Base-by-base conservation (phyloP, 2,113 vertebrate species). In the Zeus faber region DNA sequence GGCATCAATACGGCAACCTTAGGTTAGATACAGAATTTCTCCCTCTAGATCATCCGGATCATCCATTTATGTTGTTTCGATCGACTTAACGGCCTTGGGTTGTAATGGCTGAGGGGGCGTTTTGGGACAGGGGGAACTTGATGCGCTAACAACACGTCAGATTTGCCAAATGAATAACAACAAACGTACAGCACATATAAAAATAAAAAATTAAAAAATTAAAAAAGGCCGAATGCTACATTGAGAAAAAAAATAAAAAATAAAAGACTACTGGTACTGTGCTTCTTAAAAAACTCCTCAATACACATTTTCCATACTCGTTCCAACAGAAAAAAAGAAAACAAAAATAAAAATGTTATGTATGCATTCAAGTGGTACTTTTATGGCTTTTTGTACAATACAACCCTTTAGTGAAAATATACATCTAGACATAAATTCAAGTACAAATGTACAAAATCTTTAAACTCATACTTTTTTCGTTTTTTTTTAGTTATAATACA, bases 361-460 rank as follows among this genome's bases (percentile, higher is more conserved):
- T 90, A 89, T 90, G 89, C 82, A 82, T 88, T 89, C 85, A 88
- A 89, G 88, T 89, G 76, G 90, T 87, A 89, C 88, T 88, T 84
- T 76, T 85, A 87, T 86, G 91, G 87, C 89, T 90, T 91, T 91
- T 91, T 89, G 87, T 93, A 92, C 91, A 91, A 85, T 90, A 88
- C 89, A 90, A 89, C 87, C n/a, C 91, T 88, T 89, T 90, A 89
- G 89, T 91, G 89, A 92, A 93, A 93, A 92, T 91, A 95, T 95
- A 95, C 92, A 95, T 95, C 93, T 95, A 92, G 91, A 93, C 92
- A 90, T 86, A 91, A 86, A 90, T 87, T 89, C 89, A 91, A 90
- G 88, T 92, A 90, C 86, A 89, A 91, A 92, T 88, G 87, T 87
- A 92, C 90, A 94, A 91, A 91, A 84, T 86, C 87, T 88, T 88